Base-by-base conservation (phyloP, 2,113 vertebrate species). In the Plecturocebus donacophilus region DNA sequence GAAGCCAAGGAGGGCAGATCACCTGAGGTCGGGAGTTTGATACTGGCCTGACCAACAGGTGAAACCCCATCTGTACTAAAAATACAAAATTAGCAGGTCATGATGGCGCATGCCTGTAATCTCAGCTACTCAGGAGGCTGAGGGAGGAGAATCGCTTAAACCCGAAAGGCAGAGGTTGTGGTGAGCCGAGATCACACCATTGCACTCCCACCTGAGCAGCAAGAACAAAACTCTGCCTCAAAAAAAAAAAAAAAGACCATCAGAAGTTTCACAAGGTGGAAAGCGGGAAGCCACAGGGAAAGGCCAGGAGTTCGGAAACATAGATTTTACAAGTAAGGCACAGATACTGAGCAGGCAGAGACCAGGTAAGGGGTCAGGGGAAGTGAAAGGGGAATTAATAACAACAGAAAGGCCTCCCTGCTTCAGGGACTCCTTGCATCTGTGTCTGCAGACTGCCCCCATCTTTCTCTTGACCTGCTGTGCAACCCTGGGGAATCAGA, bases 281-380 rank as follows among this genome's bases (percentile, higher is more conserved):
- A 84, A 64, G 32, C 80, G 42, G 17, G 9, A 80, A 23, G 61
- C 32, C 49, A 45, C 4, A 23, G 38, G 19, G 20, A 75, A 92
- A 93, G 68, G 11, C 21, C 58, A 7, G 38, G 27, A 64, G 6
- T 64, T 58, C 79, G 42, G 49, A 93, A 80, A 45, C 17, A 42
- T 3, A 82, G 52, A 17, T 73, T 17, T 45, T 38, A 68, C 20
- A 38, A 68, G 14, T 25, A 45, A 68, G 11, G 25, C n/a, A 9
- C 64, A 85, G 47, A 75, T 20, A 80, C 19, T 68, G n/a, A 66
- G 45, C 56, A 11, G 35, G 47, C 23, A 38, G 42, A 79, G 54
- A 40, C 10, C 13, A 19, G 4, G 10, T 4, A 21, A 4, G 4
- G 21, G 27, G 49, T 19, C 17, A 38, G 47, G 14, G 1, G 6